Percentiles rank a stretch among this genome's conserved stretches.
phyloP scores from a whole-genome alignment of 1,140 invertebrate species.

The Apocrypta bakeri region DNA sequence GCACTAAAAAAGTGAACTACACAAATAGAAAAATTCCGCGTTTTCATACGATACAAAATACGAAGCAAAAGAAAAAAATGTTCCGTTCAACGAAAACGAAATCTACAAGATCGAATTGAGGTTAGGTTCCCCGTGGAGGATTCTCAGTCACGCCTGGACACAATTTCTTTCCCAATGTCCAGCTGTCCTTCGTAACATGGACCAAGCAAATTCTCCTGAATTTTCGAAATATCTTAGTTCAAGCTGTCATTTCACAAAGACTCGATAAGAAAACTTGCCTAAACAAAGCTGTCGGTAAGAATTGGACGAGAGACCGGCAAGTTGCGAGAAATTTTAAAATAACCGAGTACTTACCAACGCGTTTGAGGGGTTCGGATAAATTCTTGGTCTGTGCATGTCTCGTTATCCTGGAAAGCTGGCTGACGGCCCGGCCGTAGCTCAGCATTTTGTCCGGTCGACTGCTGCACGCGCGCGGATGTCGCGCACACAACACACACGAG shows the following conservation, averaged over 20 bases:
- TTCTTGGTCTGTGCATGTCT: conserved; percentile 52
- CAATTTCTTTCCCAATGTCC: not conserved
- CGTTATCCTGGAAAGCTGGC: conserved; percentile 57
- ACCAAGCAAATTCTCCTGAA: no score
- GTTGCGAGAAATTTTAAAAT: not conserved
- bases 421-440: conserved; percentile 57
- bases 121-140: conserved; percentile 42
- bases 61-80: not conserved
- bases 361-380: conserved; percentile 49
- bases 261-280: no score
- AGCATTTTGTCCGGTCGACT: conserved; percentile 57
- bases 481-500: no score
- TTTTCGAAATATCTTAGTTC: not conserved
- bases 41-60: not conserved
- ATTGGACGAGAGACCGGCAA: not conserved
- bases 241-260: not conserved
- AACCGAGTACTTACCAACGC: conserved; percentile 51
- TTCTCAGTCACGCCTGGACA: not conserved
- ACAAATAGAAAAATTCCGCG: not conserved
- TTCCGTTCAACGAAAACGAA: not conserved
- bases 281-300: no score
- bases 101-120: conserved; percentile 10
- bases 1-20: no score
- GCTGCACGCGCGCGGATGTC: not conserved
- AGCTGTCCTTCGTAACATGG: not conserved